Conservation (phyloP, 2,797 vertebrate species). For the Scyliorhinus canicula region DNA sequence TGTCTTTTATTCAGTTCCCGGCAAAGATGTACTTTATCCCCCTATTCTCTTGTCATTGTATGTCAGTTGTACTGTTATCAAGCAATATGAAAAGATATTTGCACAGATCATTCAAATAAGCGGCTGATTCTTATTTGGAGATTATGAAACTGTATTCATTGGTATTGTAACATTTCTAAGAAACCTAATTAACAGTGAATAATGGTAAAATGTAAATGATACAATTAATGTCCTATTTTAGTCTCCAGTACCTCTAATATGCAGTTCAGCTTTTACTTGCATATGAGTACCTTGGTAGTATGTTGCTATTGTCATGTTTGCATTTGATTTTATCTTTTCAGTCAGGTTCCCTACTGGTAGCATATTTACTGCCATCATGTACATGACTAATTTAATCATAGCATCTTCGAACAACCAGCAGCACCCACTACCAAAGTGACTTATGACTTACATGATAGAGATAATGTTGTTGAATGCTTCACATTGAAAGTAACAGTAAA, state of each 20-base stretch:
- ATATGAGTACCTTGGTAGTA: background rate
- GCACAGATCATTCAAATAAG: background rate
- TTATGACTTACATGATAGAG: background rate
- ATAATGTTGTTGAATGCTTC: background rate
- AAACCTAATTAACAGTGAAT: background rate
- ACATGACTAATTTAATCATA: background rate
- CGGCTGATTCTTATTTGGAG: background rate
- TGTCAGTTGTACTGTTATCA: background rate
- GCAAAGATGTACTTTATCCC: background rate
- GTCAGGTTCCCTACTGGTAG: background rate
- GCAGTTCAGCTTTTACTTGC: background rate
- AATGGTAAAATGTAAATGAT: background rate
- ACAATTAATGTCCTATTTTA: background rate
- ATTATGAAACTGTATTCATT: background rate
- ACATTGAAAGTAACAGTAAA: background rate
- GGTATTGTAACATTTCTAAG: background rate
- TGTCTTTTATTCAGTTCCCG: background rate
- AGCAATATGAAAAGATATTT: background rate
- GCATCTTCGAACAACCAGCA: background rate
- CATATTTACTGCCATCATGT: background rate
- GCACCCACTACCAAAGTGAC: background rate
- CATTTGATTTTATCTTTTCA: background rate
- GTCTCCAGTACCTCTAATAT: background rate
- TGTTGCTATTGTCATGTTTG: background rate
- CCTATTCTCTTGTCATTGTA: background rate